These are phyloP conservation scores for Resseliella maxima DNA, from an alignment of 2,888 invertebrate species.

Conservation along the genomic window DNA sequence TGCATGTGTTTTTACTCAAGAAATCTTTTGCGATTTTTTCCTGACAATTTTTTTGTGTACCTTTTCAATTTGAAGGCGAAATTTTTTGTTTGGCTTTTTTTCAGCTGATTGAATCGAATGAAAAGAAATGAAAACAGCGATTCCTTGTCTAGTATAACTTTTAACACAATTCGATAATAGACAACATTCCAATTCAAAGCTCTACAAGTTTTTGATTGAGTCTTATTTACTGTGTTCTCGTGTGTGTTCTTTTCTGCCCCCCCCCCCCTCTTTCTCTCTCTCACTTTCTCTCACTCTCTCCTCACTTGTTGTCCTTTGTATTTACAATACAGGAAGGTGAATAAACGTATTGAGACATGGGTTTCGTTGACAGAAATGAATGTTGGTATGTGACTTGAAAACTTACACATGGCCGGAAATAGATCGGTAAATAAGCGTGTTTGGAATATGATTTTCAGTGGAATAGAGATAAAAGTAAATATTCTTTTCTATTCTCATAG, in stretches of 20 bases:
- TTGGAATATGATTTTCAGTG: background rate
- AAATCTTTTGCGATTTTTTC: too few relatives aligned
- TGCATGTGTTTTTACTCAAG: too few relatives aligned
- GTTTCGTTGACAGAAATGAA: too few relatives aligned
- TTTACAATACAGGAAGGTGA: too few relatives aligned
- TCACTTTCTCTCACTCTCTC: too few relatives aligned
- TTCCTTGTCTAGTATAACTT: background rate
- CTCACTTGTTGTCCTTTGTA: too few relatives aligned
- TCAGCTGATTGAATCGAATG: background rate
- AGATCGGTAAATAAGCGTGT: background rate
- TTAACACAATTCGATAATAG: background rate
- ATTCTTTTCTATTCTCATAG: background rate
- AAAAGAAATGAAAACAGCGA: background rate
- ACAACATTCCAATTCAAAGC: background rate
- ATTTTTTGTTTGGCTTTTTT: background rate
- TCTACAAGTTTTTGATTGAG: background rate
- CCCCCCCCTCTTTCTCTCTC: too few relatives aligned
- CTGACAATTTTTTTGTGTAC: too few relatives aligned
- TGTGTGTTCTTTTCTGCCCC: too few relatives aligned
- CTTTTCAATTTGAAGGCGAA: background rate
- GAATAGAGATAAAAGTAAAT: background rate
- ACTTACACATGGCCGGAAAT: background rate
- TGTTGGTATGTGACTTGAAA: background rate
- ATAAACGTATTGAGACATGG: too few relatives aligned
- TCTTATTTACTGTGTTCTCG: background rate